Base-by-base conservation (phyloP, 2,797 vertebrate species). In the Macroramphosus scolopax region DNA sequence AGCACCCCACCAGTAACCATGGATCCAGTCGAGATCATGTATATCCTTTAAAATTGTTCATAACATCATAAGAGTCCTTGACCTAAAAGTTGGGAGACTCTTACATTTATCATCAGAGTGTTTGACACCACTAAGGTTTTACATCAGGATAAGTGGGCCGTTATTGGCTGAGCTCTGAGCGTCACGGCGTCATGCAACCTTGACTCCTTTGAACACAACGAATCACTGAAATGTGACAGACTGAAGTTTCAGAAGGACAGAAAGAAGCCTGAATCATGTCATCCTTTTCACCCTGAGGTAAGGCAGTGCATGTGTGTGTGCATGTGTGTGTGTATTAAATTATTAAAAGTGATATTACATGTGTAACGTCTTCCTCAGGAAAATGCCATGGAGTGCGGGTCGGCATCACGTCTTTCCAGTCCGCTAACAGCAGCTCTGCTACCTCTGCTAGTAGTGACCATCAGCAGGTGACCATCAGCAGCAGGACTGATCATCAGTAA, bases 191-290 rank as follows among this genome's bases (percentile, higher is more conserved):
- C n/a, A n/a, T n/a, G n/a, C n/a, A 17, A 3, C 88, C 73, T 90
- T 91, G 79, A 91, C 87, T 0, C 37, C 84, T 81, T 34, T 89
- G 87, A 88, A 99, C 96, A 99, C 92, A 98, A 98, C 5, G 95
- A 97, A 91, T 97, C 96, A 32, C 90, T 96, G n/a, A 98, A 99
- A 87, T 99, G 96, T 70, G 94, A 98, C 63, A 90, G 94, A 57
- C 87, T 99, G 77, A 99, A 97, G 88, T 93, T 93, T 59, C 96
- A 98, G 90, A 98, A 99, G 87, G 95, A 97, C 85, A 91, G 96
- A 78, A 89, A 94, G 70, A 94, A 94, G 14, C 96, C 96, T 4
- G 93, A 97, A 47, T 94, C 95, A 1, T 98, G 96, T 77, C 96
- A 99, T 41, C 94, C 95, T 70, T 98, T 97, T 77, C 96, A 99